A percentile compares a stretch with the other conserved stretches of the same genome.
Conservation (phyloP, 2,797 vertebrate genomes). For the Echeneis naucrates region DNA sequence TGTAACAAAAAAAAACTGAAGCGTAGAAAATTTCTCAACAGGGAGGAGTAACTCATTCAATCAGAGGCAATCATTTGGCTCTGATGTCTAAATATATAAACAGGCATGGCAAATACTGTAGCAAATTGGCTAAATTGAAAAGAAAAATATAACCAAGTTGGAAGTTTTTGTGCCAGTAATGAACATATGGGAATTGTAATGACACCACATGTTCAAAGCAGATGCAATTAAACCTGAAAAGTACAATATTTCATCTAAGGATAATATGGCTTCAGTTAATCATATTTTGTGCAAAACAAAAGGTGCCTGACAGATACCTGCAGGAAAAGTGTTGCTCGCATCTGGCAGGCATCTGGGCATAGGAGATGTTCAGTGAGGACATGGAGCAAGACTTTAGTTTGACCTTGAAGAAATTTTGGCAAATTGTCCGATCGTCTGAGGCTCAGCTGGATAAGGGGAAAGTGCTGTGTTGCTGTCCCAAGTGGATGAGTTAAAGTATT, state of each 20-base stretch:
- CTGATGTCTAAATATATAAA: background rate
- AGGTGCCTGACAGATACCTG: no score
- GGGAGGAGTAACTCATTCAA: background rate
- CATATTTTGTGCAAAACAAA: background rate
- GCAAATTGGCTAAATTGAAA: background rate
- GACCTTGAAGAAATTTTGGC: no score
- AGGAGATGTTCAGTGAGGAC: no score
- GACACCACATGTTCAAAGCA: background rate
- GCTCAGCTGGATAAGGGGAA: no score
- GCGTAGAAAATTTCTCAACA: background rate
- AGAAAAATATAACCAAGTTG: background rate
- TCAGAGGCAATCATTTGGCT: background rate
- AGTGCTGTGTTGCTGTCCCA: no score
- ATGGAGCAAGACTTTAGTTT: no score
- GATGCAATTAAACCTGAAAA: no score
- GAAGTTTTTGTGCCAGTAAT: background rate
- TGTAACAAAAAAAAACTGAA: background rate
- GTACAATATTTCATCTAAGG: no score
- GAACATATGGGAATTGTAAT: background rate
- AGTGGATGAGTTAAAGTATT: no score
- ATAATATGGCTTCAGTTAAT: background rate
- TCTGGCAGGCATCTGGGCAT: no score
- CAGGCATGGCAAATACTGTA: background rate
- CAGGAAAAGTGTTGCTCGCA: no score
- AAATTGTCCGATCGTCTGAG: no score